Evolutionary conservation across 2,113 vertebrate genomes (phyloP), one percentile per base, ranked within the genome.

Genomic region (Kryptolebias marmoratus): DNA sequence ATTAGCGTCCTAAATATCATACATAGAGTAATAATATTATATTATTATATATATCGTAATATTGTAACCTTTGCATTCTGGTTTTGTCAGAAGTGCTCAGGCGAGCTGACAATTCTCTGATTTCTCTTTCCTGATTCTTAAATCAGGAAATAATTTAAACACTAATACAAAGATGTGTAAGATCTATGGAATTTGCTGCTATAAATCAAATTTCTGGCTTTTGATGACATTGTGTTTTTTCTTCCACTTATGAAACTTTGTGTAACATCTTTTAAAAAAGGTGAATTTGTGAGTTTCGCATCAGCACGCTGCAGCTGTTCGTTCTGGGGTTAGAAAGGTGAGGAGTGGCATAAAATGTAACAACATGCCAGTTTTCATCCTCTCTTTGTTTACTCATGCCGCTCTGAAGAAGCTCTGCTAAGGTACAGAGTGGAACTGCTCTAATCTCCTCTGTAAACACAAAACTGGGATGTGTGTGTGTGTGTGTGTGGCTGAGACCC

Each of bases 361-460:
- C 66, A 66, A 74, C 64, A 66, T 64, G 79, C 77, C 70, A 71
- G 55, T 10, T 48, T 52, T 44, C 83, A 87, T 85, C 85, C 57
- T 77, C 78, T 79, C 57, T 64, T 86, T 22, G 77, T 91, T 87
- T 87, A 77, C 74, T 83, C 85, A 79, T 78, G 36, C 74, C 79
- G 80, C 64, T 61, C 68, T 50, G 42, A 61, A 68, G 68, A 48
- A 71, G 77, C 77, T 74, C 64, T 70, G 76, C 61, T 68, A 49
- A 82, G 84, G 87, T 77, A 89, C 83, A 59, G 80, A 79, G 60
- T 86, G 80, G 86, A 92, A 81, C 82, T 39, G 64, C 71, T 74
- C 75, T 87, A 85, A 84, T 90, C 86, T 86, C 61, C 72, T 82
- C 15, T 85, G 57, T 90, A 90, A 89, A 90, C 88, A 89, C 79